Evolutionary conservation across 92 coral and sea anemone species (phyloP), one percentile per base, ranked within the genome.

Genomic region (Epizoanthus ramosus): DNA sequence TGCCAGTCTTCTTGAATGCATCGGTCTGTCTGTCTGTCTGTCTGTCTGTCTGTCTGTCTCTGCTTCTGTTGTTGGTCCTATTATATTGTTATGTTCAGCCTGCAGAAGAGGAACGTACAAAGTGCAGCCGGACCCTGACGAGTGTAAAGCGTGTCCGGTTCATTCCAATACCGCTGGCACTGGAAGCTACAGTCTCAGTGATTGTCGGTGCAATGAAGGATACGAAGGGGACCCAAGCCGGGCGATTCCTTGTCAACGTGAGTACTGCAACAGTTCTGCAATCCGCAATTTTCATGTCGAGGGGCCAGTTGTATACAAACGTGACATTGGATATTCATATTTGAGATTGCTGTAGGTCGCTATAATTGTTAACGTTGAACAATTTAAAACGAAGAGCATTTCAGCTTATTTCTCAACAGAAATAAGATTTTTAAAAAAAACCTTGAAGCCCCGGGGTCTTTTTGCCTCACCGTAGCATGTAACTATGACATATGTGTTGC

Each of bases 41-140:
- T 5, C 37, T 17, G 21, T 5, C 21, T n/a, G 33, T 19, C 43
- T 79, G 41, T 52, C 6, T 79, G 52, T 28, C 18, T 59, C 37
- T 17, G 21, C 5, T 9, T 60, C 13, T 21, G 6, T 56, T 15
- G 57, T 25, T 37, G 25, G 41, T 19, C 16, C 53, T 21, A 18
- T 59, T 53, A 37, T 21, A 9, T 75, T 63, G 16, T 83, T 25
- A 3, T 22, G 73, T 77, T 28, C 19, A 94, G 98, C 87, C 63
- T 95, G 98, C 84, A 67, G 70, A 10, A 63, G 74, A 21, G 98
- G 95, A 43, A 73, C 95, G 1, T 95, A 91, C 88, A 95, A 95
- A 31, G 72, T 43, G 47, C 86, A 25, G 16, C 90, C 95, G 7
- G 81, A 90, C 72, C 95, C 98, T 0, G 88, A 75, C 37, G 74